Evolutionary conservation across 1,140 invertebrate genomes (phyloP), one percentile per base, ranked within the genome.

Genomic region (Macrostomum lignano): DNA sequence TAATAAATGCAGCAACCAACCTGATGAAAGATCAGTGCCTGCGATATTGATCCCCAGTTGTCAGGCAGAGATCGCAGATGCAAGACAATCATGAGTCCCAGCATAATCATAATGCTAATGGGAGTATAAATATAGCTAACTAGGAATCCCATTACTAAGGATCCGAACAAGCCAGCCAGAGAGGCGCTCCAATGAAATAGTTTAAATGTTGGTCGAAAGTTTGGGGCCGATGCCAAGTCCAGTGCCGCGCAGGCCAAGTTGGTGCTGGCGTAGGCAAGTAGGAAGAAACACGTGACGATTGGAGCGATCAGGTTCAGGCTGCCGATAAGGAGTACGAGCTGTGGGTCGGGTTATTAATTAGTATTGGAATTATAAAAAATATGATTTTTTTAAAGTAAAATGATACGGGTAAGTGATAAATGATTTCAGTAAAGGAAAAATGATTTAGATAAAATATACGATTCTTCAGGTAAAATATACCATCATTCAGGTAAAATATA

Each of bases 21-120:
- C 67, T 98, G 88, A 52, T 96, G 88, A 55, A 96, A 96, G 47
- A 96, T 93, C 3, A 96, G 64, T 9, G 88, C 88, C 62, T 96
- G 88, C 29, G 77, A 84, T 43, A 98, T 88, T 26, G 79, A 88
- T 9, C 88, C 88, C 84, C 88, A 96, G 31, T 70, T 67, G 22
- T 63, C 52, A 15, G 74, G 75, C 1, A 86, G 76, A 0, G 81
- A 82, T 46, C 84, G 72, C n/a, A 91, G 58, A 60, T 93, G 81
- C 23, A 94, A 58, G 3, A 73, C 65, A 29, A 86, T 69, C 11
- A 88, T 69, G 15, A 94, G 57, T 22, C 74, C 51, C 25, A 82
- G 58, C 51, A 77, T 81, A 3, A 84, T 54, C 26, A 86, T 69
- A 29, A 94, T 73, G 36, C 76, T 76, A 21, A 72, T 67, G 0